Conservation (phyloP, 1,140 invertebrate genomes). For the Thaumatotibia leucotreta region DNA sequence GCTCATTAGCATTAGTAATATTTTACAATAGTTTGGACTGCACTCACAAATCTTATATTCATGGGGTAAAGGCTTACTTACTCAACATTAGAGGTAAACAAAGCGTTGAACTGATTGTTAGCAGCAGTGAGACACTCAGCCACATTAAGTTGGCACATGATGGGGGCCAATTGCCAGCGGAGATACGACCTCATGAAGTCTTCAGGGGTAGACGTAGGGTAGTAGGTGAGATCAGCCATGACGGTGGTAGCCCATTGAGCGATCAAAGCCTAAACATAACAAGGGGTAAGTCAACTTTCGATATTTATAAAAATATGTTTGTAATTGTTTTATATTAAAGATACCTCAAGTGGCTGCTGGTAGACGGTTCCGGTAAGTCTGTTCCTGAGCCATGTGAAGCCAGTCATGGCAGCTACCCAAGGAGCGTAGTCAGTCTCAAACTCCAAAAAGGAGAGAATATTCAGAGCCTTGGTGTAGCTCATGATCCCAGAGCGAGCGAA, state of each 20-base stretch:
- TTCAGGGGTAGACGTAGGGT: conserved; percentile 28
- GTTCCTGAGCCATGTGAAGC: conserved; percentile 73
- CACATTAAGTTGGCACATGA: conserved; percentile 45
- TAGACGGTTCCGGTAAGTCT: conserved; percentile 44
- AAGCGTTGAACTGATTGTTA: conserved; percentile 29
- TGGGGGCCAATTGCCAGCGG: conserved; percentile 51
- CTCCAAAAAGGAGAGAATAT: conserved; percentile 79
- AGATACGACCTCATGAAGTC: conserved; percentile 55
- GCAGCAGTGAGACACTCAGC: conserved; percentile 37
- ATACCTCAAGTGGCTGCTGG: conserved; percentile 36
- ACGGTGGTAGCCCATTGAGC: conserved; percentile 35
- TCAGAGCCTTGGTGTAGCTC: conserved; percentile 75
- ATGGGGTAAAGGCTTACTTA: too few species aligned
- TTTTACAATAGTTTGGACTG: too few species aligned
- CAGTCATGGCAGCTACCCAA: conserved; percentile 79
- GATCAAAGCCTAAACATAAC: not conserved
- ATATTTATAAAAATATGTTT: too few species aligned
- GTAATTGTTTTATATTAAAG: not conserved
- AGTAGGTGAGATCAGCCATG: conserved; percentile 42
- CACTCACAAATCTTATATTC: too few species aligned
- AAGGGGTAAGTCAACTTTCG: not conserved
- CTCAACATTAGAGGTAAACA: conserved; percentile 29
- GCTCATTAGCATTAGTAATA: too few species aligned
- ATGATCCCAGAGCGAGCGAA: conserved; percentile 73
- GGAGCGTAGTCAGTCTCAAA: conserved; percentile 80